phyloP scores from a whole-genome alignment of 2,113 vertebrate species.

The Hippocampus mohnikei region DNA sequence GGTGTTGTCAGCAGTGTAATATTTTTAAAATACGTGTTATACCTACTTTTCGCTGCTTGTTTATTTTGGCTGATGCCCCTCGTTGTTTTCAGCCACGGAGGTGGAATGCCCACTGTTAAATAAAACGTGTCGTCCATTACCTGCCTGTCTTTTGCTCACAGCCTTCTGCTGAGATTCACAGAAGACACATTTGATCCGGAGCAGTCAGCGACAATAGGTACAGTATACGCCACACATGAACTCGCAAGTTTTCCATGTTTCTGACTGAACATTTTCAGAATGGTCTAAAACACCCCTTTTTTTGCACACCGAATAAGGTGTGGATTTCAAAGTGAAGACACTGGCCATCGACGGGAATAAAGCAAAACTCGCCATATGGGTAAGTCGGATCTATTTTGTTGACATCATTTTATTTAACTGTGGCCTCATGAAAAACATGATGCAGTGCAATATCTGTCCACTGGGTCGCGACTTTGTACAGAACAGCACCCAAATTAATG shows the following conservation, averaged over 20 bases:
- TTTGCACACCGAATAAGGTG: conserved; percentile 65
- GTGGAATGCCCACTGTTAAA: background rate
- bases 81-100: background rate
- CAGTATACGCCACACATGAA: conserved; percentile 37
- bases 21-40: background rate
- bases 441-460: conserved; percentile 17
- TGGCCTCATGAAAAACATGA: conserved; percentile 36
- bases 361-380: conserved; percentile 97
- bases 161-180: conserved; percentile 83
- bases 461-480: conserved; percentile 40
- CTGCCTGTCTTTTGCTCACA: conserved; percentile 11
- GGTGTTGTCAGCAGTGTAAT: background rate
- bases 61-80: background rate
- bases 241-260: background rate
- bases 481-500: background rate
- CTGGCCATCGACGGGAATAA: conserved; percentile 95
- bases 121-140: background rate
- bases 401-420: background rate
- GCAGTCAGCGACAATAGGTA: conserved; percentile 93
- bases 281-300: background rate
- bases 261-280: background rate
- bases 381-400: conserved; percentile 55
- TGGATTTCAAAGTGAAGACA: conserved; percentile 99
- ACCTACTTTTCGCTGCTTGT: background rate
- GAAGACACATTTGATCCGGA: conserved; percentile 97